Conservation (phyloP, 2,797 vertebrate genomes). For the Lerista edwardsae region DNA sequence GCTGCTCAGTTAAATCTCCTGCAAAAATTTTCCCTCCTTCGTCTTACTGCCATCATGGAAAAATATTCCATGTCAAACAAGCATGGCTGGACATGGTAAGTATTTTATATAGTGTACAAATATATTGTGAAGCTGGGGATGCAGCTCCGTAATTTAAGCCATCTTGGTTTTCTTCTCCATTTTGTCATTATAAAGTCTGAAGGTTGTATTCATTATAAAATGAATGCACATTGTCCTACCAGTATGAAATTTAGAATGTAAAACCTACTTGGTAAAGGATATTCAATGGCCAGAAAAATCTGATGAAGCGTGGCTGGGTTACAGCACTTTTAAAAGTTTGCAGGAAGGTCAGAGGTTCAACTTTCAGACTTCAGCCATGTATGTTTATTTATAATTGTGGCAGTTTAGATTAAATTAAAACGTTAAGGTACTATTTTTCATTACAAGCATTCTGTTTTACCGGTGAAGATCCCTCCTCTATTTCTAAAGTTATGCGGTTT, state of each 20-base stretch:
- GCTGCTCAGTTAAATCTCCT: constrained; percentile 92
- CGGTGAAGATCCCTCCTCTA: not conserved
- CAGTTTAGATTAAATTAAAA: not conserved
- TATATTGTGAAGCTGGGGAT: too few relatives aligned
- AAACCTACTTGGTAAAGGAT: too few relatives aligned
- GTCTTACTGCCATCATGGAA: constrained; percentile 97
- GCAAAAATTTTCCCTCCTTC: constrained; percentile 94
- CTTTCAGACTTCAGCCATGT: too few relatives aligned
- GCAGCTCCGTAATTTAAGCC: not conserved
- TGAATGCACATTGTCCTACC: not conserved
- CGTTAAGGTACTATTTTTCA: not conserved
- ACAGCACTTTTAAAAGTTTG: too few relatives aligned
- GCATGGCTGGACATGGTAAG: constrained; percentile 97
- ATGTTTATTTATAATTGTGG: too few relatives aligned
- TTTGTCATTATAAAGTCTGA: not conserved
- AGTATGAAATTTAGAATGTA: not conserved
- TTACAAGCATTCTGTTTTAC: too few relatives aligned
- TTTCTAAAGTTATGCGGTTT: not conserved
- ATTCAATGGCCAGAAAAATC: not conserved
- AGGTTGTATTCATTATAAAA: not conserved
- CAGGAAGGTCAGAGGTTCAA: too few relatives aligned
- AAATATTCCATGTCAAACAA: constrained; percentile 96
- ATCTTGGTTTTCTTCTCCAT: not conserved
- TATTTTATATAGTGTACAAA: not conserved
- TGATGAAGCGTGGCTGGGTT: too few relatives aligned